These are phyloP conservation scores for Oppia nitens DNA, from an alignment of 1,140 invertebrate species.

Conservation along the genomic window DNA sequence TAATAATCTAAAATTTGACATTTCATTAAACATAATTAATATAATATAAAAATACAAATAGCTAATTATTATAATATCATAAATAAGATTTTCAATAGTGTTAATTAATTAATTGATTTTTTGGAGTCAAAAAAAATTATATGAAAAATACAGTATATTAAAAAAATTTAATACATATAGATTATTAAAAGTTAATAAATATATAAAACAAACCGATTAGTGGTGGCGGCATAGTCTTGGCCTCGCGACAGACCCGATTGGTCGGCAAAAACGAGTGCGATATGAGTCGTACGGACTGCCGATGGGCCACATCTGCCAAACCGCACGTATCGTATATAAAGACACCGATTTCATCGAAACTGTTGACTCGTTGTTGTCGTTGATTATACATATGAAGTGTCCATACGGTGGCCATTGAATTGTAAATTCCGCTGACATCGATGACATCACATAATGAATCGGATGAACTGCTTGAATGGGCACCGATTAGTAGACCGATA, in stretches of 20 bases:
- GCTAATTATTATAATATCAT: no score
- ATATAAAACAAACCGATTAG: background rate
- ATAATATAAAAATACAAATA: no score
- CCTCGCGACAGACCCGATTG: slow-evolving; percentile 13
- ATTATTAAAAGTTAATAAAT: background rate
- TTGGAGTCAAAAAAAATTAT: no score
- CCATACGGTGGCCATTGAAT: slow-evolving; percentile 6
- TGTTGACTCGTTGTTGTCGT: background rate
- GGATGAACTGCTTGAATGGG: no score
- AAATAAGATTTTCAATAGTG: no score
- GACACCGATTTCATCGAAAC: slow-evolving; percentile 10
- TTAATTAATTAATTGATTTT: no score
- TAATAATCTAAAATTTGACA: no score
- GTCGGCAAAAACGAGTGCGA: slow-evolving; percentile 14
- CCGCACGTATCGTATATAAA: slow-evolving; percentile 20
- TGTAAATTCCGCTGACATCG: background rate
- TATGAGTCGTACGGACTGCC: slow-evolving; percentile 17
- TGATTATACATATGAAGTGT: slow-evolving; percentile 1
- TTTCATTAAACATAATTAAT: no score
- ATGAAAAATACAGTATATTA: background rate
- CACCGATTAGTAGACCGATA: no score
- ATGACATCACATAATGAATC: no score
- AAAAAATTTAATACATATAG: background rate
- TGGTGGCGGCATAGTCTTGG: background rate
- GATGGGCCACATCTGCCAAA: slow-evolving; percentile 11